phyloP scores from a whole-genome alignment of 2,888 invertebrate species.

The Entomobrya proxima region DNA sequence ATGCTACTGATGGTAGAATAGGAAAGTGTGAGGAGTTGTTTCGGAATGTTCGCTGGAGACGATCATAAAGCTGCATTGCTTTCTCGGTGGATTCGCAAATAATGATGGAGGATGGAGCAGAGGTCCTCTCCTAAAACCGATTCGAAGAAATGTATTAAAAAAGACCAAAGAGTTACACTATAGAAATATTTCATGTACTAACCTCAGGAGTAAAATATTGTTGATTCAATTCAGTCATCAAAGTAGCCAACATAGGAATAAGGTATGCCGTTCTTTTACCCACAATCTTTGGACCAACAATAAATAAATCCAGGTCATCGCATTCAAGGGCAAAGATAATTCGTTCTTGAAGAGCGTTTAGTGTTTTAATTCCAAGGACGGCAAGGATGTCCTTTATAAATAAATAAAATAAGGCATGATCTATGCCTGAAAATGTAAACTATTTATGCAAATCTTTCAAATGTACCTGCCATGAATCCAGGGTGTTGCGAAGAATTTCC shows the following conservation, averaged over 20 bases:
- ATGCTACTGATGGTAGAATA: background rate
- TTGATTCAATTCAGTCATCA: background rate
- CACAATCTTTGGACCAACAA: background rate
- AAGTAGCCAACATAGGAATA: background rate
- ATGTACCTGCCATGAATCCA: background rate
- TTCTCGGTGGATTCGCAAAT: background rate
- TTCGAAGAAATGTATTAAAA: background rate
- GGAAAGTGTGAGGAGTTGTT: background rate
- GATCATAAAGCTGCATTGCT: background rate
- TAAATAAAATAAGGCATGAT: background rate
- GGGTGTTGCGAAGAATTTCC: background rate
- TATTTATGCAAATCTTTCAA: background rate
- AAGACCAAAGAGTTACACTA: too few species aligned
- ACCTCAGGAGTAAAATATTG: too few species aligned
- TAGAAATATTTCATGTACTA: too few species aligned
- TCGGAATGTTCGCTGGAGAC: background rate
- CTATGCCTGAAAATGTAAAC: background rate
- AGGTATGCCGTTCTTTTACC: slow-evolving; percentile 25
- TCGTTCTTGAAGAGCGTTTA: slow-evolving; percentile 15
- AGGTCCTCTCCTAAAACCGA: background rate
- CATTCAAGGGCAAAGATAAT: background rate
- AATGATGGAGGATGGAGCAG: slow-evolving; percentile 1
- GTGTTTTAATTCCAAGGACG: background rate
- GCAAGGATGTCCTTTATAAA: background rate
- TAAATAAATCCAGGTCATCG: background rate